These are phyloP conservation scores for Dioctria linearis DNA, from an alignment of 2,888 invertebrate species.

Conservation along the genomic window DNA sequence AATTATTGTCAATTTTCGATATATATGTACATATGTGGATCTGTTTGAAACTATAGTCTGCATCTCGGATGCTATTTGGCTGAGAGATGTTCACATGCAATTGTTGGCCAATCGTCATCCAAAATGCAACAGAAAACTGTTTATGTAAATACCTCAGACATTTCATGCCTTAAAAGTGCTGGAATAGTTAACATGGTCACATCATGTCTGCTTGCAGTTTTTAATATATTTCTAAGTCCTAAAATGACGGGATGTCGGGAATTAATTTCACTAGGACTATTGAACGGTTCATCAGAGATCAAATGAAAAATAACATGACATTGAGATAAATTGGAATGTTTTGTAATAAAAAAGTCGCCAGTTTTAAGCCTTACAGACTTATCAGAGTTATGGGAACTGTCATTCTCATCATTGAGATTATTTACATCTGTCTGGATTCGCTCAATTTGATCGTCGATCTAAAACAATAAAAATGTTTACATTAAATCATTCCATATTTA, in stretches of 20 bases:
- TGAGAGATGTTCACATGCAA: no score
- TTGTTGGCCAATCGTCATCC: no score
- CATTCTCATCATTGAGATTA: slow-evolving; percentile 64
- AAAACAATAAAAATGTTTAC: slow-evolving; percentile 33
- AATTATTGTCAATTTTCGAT: no score
- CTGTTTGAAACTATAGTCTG: no score
- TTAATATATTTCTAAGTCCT: slow-evolving; percentile 94
- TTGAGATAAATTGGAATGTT: slow-evolving; percentile 94
- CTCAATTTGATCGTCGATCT: slow-evolving; percentile 88
- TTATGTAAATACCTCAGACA: slow-evolving; percentile 83
- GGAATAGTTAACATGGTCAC: slow-evolving; percentile 94
- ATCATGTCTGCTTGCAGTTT: slow-evolving; percentile 95
- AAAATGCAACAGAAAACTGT: slow-evolving; percentile 9
- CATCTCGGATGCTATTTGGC: no score
- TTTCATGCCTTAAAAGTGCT: slow-evolving; percentile 91
- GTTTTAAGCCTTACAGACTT: slow-evolving; percentile 77
- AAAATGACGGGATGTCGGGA: slow-evolving; percentile 96
- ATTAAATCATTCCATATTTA: slow-evolving; percentile 11
- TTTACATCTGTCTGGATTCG: slow-evolving; percentile 76
- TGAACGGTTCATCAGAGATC: slow-evolving; percentile 85
- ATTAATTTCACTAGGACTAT: slow-evolving; percentile 85
- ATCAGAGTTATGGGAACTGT: slow-evolving; percentile 64
- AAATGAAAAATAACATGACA: slow-evolving; percentile 97
- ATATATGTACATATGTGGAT: no score
- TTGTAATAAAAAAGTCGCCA: slow-evolving; percentile 89